A percentile compares a stretch with the other conserved stretches of the same genome.
Evolutionary conservation across 2,113 vertebrate species (phyloP).

Genomic region (Tetrao urogallus): DNA sequence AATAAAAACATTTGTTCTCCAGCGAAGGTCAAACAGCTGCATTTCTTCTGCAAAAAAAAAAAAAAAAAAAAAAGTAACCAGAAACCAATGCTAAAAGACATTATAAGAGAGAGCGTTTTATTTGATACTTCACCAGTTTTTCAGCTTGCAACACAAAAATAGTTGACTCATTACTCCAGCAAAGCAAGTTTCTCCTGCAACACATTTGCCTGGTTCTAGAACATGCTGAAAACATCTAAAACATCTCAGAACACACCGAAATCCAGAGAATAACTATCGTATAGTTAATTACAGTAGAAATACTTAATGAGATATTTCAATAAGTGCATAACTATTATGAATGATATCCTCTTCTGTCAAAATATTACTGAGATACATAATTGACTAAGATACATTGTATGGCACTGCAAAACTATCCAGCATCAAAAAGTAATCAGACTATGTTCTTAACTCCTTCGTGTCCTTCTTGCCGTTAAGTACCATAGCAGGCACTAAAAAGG

Average conservation of each 20-base stretch:
- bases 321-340: not conserved
- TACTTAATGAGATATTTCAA: not conserved
- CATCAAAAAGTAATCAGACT: not conserved
- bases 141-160: not conserved
- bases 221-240: not conserved
- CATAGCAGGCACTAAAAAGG: not conserved
- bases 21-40: not conserved
- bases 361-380: not conserved
- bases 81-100: not conserved
- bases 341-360: not conserved
- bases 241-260: not conserved
- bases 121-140: rapidly evolving
- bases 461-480: not conserved
- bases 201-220: not conserved
- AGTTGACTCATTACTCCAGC: not conserved
- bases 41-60: not conserved
- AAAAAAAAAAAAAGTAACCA: not conserved
- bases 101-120: not conserved
- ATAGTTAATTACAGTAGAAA: not conserved
- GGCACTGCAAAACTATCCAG: not conserved
- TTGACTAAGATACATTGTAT: not conserved
- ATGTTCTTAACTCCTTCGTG: not conserved
- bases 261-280: not conserved
- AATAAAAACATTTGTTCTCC: not conserved
- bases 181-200: not conserved